These are phyloP conservation scores for Crossocerus cetratus DNA, from an alignment of 2,888 invertebrate genomes.

Conservation along the genomic window DNA sequence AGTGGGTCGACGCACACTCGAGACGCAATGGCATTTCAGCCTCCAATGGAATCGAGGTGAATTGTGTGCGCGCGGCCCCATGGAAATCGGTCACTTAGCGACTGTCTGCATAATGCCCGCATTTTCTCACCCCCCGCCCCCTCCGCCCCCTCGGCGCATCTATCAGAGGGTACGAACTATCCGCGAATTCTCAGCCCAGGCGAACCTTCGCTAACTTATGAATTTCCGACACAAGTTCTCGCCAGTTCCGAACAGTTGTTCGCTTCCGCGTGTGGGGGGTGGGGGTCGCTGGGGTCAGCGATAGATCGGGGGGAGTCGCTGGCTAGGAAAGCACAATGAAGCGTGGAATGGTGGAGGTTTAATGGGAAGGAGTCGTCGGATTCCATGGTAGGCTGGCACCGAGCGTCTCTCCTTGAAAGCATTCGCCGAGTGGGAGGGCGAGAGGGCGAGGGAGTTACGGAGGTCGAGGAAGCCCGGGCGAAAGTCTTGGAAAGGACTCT, in stretches of 20 bases:
- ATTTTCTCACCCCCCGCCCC: not conserved
- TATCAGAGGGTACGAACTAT: conserved; percentile 57
- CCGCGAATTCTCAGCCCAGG: conserved; percentile 61
- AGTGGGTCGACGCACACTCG: no score
- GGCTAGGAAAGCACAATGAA: conserved; percentile 62
- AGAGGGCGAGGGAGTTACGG: conserved; percentile 18
- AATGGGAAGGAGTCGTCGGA: conserved; percentile 65
- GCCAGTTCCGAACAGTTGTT: conserved; percentile 60
- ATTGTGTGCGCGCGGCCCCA: no score
- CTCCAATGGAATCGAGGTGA: no score
- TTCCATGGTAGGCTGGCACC: conserved; percentile 55
- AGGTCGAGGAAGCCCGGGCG: conserved; percentile 10
- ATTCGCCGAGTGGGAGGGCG: conserved; percentile 21
- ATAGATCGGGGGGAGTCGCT: conserved; percentile 32
- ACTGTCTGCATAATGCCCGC: not conserved
- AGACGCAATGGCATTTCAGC: no score
- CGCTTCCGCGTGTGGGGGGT: conserved; percentile 47
- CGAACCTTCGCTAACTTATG: conserved; percentile 70
- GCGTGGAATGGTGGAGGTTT: conserved; percentile 61
- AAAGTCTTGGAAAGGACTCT: conserved; percentile 39
- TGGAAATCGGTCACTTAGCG: not conserved
- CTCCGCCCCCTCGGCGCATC: not conserved
- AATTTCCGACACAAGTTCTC: conserved; percentile 67
- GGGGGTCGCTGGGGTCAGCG: conserved; percentile 20
- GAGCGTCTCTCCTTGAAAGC: conserved; percentile 52